Conservation (phyloP, 2,797 vertebrate genomes). For the Pogonophryne albipinna region DNA sequence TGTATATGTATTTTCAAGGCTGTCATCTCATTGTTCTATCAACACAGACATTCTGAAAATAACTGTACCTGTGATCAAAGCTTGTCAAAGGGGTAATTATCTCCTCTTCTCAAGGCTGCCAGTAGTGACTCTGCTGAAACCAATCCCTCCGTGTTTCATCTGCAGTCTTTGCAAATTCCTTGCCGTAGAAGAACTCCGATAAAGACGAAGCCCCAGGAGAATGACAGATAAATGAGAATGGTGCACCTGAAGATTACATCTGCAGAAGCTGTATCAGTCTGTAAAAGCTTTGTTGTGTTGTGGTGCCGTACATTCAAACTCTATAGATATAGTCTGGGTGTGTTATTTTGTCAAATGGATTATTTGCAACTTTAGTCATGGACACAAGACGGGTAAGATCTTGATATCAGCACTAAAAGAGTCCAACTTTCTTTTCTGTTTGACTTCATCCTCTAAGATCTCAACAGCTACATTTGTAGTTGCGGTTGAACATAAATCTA, state of each 20-base stretch:
- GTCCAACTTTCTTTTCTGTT: conserved; percentile 1
- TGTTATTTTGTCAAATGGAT: conserved; percentile 23
- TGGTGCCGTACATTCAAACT: conserved; percentile 10
- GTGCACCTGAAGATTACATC: conserved; percentile 73
- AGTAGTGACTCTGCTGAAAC: conserved; percentile 71
- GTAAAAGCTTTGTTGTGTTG: conserved; percentile 27
- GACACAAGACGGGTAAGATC: neutral
- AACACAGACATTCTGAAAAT: conserved; percentile 73
- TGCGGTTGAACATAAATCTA: conserved; percentile 25
- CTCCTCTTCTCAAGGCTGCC: conserved; percentile 69
- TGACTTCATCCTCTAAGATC: conserved; percentile 37
- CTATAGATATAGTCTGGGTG: neutral
- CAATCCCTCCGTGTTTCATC: conserved; percentile 71
- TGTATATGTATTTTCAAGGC: conserved; percentile 48
- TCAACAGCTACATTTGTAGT: conserved; percentile 25
- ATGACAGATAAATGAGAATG: conserved; percentile 76
- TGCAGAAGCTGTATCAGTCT: conserved; percentile 36
- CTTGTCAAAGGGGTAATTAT: conserved; percentile 81
- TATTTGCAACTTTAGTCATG: conserved; percentile 1
- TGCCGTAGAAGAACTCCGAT: conserved; percentile 64
- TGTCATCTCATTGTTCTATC: conserved; percentile 75
- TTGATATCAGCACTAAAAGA: conserved; percentile 10
- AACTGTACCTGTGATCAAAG: conserved; percentile 82
- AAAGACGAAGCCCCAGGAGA: conserved; percentile 57
- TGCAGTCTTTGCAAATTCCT: conserved; percentile 68